Evolutionary conservation across 2,888 invertebrate genomes (phyloP).

Genomic region (Spilarctia lutea): DNA sequence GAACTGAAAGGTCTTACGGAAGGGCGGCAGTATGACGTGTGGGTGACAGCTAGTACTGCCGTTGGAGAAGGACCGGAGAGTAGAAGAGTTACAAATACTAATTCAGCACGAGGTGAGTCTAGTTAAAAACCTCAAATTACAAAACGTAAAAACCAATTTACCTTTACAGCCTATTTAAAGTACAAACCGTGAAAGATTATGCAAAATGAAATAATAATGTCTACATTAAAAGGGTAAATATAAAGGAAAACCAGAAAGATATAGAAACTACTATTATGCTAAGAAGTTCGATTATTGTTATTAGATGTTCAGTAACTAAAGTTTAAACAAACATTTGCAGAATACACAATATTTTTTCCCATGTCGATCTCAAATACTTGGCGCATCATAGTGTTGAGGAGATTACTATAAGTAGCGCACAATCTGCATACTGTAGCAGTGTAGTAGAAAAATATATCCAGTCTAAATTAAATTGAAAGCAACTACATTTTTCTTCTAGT

Average conservation of each 20-base stretch:
- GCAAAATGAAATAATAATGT: background rate
- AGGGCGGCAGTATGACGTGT: conserved; percentile 88
- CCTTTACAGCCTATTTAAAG: background rate
- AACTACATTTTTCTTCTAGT: conserved; percentile 66
- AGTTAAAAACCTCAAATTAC: background rate
- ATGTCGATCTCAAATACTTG: background rate
- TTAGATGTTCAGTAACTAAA: background rate
- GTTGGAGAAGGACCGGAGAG: conserved; percentile 87
- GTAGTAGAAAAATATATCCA: background rate
- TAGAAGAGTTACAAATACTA: conserved; percentile 81
- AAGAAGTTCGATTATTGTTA: no score
- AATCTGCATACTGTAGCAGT: background rate
- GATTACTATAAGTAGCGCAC: background rate
- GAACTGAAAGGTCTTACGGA: conserved; percentile 84
- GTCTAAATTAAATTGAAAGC: background rate
- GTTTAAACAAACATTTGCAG: background rate
- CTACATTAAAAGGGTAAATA: no score
- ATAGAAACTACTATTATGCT: no score
- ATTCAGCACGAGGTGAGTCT: conserved; percentile 82
- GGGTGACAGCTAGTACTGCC: conserved; percentile 88
- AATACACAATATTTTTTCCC: background rate
- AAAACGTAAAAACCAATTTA: background rate
- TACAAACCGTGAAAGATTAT: background rate
- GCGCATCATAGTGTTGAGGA: background rate
- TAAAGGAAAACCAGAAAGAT: no score